Base-by-base conservation (phyloP, 2,113 vertebrate species). In the Gadus macrocephalus region DNA sequence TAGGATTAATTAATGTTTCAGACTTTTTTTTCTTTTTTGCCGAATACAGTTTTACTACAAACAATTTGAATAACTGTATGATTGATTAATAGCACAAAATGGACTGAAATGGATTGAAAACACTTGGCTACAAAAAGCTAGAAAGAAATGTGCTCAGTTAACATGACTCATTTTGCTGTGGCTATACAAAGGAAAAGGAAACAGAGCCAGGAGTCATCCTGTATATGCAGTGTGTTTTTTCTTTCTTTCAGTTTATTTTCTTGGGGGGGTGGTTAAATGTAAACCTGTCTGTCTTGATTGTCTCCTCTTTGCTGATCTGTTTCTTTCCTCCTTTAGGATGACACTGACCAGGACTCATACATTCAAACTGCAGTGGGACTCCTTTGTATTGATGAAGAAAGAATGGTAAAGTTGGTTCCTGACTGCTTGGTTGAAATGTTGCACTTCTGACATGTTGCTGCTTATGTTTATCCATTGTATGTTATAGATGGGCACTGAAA, bases 281-380 rank as follows among this genome's bases (percentile, higher is more conserved):
- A 20, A 20, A 20, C 20, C 20, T 20, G 20, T 20, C 25, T 25
- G 25, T 25, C 25, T 25, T 25, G 25, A 25, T 25, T 25, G 25
- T 25, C 25, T 25, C 25, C 25, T 25, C 25, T 25, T 25, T 3
- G 25, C 25, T 25, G 25, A 25, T 25, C 25, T 25, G 25, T 25
- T 66, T 62, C 42, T n/a, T 64, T 35, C 38, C 7, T 61, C 7
- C 66, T 19, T 70, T 62, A 67, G 38, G 66, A 73, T 68, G 42
- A 56, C 58, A 2, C 25, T 76, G 42, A 68, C 49, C 4, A 70
- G 67, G 71, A 78, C 67, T 66, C 25, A 7, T 77, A 66, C 67
- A 62, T n/a, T 3, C 56, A 73, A 16, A 65, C 6, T 53, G 25
- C 76, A 69, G 56, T 78, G 28, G 62, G 71, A 67, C 61, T 78